Conservation (phyloP, 1,140 invertebrate species). For the Paralvinella palmiformis region DNA sequence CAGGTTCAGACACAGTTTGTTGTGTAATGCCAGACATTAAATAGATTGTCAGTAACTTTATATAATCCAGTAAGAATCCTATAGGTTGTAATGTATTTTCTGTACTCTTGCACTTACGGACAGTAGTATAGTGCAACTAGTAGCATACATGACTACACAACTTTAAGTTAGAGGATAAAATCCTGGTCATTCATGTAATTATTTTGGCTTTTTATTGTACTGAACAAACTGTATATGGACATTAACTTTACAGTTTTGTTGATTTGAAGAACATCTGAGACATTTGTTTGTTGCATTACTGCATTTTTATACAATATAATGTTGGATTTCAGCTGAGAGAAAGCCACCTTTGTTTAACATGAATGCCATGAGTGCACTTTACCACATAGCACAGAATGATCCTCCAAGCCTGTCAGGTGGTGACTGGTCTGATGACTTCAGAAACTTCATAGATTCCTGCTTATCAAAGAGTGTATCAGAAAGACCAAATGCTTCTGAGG, state of each 20-base stretch:
- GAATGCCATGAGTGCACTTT: slow-evolving; percentile 99
- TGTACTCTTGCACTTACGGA: too few species aligned
- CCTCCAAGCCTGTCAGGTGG: slow-evolving; percentile 68
- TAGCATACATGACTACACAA: too few species aligned
- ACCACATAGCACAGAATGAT: slow-evolving; percentile 99
- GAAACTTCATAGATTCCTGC: slow-evolving; percentile 89
- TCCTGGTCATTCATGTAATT: too few species aligned
- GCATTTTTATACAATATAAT: background rate
- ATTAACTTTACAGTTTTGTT: background rate
- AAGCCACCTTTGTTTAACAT: slow-evolving; percentile 99
- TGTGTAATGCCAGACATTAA: too few species aligned
- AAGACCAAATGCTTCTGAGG: slow-evolving; percentile 44
- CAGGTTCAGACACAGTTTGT: too few species aligned
- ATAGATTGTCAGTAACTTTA: too few species aligned
- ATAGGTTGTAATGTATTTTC: too few species aligned
- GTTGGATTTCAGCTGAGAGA: slow-evolving; percentile 71
- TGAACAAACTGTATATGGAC: background rate
- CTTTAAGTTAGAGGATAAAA: too few species aligned
- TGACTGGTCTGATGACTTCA: slow-evolving; percentile 66
- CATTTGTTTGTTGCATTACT: background rate
- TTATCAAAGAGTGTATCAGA: slow-evolving; percentile 85
- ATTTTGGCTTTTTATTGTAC: background rate
- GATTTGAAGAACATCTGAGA: background rate
- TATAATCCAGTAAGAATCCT: too few species aligned
- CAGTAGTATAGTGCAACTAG: too few species aligned